Base-by-base conservation (phyloP, 2,888 invertebrate species). In the Nematopogon swammerdamellus region DNA sequence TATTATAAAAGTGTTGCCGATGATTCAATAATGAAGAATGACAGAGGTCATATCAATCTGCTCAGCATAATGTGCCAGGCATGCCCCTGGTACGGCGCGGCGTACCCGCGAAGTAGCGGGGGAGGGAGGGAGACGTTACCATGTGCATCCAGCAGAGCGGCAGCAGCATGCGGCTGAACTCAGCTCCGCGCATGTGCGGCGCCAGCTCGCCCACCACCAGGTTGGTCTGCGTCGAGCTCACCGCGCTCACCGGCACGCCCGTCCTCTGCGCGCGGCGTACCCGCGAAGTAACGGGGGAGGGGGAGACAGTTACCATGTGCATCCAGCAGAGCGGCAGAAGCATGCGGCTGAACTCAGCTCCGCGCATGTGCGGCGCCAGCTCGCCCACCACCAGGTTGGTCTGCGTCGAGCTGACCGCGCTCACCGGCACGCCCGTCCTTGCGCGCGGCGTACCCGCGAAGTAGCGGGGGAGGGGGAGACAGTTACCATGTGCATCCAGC, bases 221-320 rank as follows among this genome's bases (percentile, higher is more conserved):
- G 64, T 88, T 91, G 10, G 88, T 79, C 64, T 91, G 91, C 19
- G 91, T 65, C n/a, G 85, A 81, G 47, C 88, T 74, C 45, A 75
- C 72, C 0, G 85, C 85, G 45, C 74, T 65, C 56, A 89, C 62
- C 0, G 87, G 85, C 1, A 87, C 67, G 1, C 90, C 89, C 3
- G 86, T 58, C 60, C 81, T 79, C 82, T 89, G 62, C 1, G 10
- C 10, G 10, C 10, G 10, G 17, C n/a, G 3, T 42, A 42, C n/a
- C 2, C 3, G 17, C 42, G 17, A 2, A 42, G n/a, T 42, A 4
- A 4, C 17, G n/a, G n/a, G 42, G 4, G 17, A 42, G 4, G n/a
- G 17, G n/a, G n/a, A 42, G 6, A 4, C 4, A 46, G 29, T 46
- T 46, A 46, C 46, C 17, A 46, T 29, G 17, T 46, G 46, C 16